Evolutionary conservation across 2,113 vertebrate species (phyloP), one percentile per base, ranked within the genome.

Genomic region (Gallinago undulata): DNA sequence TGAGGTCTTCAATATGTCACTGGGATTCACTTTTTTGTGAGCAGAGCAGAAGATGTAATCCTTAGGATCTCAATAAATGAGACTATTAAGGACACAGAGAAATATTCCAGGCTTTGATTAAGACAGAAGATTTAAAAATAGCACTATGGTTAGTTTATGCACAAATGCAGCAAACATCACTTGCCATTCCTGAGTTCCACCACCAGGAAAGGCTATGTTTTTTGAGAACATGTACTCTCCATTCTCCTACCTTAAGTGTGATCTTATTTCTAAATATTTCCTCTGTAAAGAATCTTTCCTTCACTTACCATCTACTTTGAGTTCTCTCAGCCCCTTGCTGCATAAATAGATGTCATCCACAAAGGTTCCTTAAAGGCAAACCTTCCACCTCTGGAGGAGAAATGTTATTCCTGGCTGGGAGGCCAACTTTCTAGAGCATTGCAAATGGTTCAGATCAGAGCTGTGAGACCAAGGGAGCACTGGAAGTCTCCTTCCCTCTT

Each of bases 381-480:
- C 23, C 15, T 51, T 87, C 48, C 45, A 7, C 33, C 8, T 19
- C 56, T 37, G 48, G 86, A 75, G 55, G 19, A 43, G 48, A 68
- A 50, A 56, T 25, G 19, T 43, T 56, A 35, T 18, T 37, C 31
- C 33, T 33, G 33, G 8, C 28, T 53, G 19, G n/a, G 48, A 64
- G 11, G 6, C 14, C 51, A 63, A 13, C 30, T 28, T 51, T 19
- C 31, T 30, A 41, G 69, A 69, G 17, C 30, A 12, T 6, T 51
- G 35, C 11, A 35, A 73, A 41, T 13, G 13, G 18, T 45, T 56
- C 27, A 45, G 62, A 16, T 6, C 28, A 68, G 16, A 87, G 21
- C 28, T 0, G 0, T 27, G 45, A 73, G 6, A 80, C 6, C 23
- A 55, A 33, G 6, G 33, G 18, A 37, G 7, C 11, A 27, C 4